Conservation (phyloP, 2,797 vertebrate species). For the Tragopan temminckii region DNA sequence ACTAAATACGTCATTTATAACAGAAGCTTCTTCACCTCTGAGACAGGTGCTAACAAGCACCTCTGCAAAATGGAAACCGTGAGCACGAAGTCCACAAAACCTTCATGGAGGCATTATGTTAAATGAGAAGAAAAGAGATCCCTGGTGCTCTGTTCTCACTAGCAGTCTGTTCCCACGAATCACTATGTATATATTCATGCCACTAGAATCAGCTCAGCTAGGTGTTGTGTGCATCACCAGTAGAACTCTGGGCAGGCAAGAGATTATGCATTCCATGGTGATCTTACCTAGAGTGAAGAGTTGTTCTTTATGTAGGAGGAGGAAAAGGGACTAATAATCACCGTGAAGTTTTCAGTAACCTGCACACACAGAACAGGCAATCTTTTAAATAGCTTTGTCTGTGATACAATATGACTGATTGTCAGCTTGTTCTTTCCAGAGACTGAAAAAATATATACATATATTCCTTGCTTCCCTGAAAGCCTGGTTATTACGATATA, state of each 20-base stretch:
- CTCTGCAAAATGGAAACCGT: constrained; percentile 21
- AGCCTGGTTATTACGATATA: not conserved
- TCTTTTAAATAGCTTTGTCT: not conserved
- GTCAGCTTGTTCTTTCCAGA: not conserved
- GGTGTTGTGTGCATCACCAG: not conserved
- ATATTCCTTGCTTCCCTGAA: not conserved
- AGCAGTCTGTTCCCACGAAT: not conserved
- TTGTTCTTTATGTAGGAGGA: not conserved
- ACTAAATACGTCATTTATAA: not conserved
- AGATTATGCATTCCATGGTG: not conserved
- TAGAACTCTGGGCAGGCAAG: not conserved
- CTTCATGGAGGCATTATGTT: not conserved
- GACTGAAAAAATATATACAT: not conserved
- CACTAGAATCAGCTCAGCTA: not conserved
- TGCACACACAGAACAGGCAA: not conserved
- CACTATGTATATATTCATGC: constrained; percentile 28
- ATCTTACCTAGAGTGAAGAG: not conserved
- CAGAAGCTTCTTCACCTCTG: not conserved
- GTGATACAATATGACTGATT: not conserved
- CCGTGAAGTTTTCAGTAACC: not conserved
- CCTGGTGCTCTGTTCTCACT: not conserved
- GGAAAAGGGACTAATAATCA: not conserved
- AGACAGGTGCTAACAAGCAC: constrained; percentile 10
- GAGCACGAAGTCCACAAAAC: not conserved
- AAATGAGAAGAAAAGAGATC: constrained; percentile 6